phyloP scores from a whole-genome alignment of 2,888 invertebrate species.

The Rosalia funebris region DNA sequence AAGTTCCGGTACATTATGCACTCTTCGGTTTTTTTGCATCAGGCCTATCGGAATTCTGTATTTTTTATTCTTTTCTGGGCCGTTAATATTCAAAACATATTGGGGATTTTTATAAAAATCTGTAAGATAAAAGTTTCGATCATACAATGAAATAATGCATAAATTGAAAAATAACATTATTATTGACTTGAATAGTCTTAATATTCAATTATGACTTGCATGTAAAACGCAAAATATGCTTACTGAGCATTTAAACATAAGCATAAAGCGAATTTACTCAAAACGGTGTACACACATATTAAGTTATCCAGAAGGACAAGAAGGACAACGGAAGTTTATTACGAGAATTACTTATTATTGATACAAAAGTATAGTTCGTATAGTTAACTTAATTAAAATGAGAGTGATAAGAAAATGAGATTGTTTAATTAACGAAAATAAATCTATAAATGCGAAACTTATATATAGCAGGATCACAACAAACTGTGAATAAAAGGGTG shows the following conservation, averaged over 20 bases:
- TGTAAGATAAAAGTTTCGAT: no score
- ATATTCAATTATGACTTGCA: neutral
- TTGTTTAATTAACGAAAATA: no score
- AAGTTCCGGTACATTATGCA: slow-evolving; percentile 90
- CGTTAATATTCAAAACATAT: slow-evolving; percentile 80
- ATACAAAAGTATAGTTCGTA: no score
- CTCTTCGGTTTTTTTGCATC: slow-evolving; percentile 95
- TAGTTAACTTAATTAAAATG: no score
- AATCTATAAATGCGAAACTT: no score
- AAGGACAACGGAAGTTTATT: no score
- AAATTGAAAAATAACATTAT: neutral
- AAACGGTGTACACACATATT: neutral
- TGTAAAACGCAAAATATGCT: neutral
- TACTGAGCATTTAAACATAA: neutral
- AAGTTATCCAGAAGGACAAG: no score
- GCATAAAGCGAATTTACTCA: neutral
- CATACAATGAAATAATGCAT: neutral
- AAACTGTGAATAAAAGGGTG: no score
- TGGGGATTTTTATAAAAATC: slow-evolving; percentile 76
- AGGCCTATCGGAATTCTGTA: slow-evolving; percentile 92
- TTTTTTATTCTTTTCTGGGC: slow-evolving; percentile 84
- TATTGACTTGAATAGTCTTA: neutral
- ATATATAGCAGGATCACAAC: no score
- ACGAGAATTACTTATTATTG: no score
- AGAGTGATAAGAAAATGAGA: no score